A percentile compares a stretch with the other conserved stretches of the same genome.
These are phyloP conservation scores for Elysia crispata DNA, from an alignment of 2,888 invertebrate genomes.

Conservation along the genomic window DNA sequence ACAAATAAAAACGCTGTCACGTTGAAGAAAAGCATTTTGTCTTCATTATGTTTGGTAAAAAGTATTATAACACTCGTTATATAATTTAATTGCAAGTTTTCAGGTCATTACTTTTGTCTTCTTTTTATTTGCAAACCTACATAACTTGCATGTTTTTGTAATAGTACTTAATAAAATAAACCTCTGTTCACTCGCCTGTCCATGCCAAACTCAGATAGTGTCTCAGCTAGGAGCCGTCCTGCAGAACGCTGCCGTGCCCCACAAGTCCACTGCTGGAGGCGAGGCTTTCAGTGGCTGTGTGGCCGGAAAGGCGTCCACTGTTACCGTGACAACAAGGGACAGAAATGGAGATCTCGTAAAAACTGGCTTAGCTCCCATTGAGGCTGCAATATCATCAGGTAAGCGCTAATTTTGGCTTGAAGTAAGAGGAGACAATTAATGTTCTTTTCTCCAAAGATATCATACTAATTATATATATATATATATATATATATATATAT, in stretches of 20 bases:
- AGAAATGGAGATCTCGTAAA: conserved; percentile 75
- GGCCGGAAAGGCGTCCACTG: conserved; percentile 71
- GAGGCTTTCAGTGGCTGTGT: conserved; percentile 76
- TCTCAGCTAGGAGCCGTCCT: conserved; percentile 73
- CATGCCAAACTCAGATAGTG: conserved; percentile 48
- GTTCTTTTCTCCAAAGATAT: too few relatives aligned
- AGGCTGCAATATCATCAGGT: conserved; percentile 56
- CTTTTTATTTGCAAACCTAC: too few relatives aligned
- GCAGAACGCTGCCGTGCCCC: conserved; percentile 77
- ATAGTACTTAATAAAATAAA: too few relatives aligned
- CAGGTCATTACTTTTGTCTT: too few relatives aligned
- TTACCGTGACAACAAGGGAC: conserved; percentile 76
- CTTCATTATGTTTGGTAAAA: too few relatives aligned
- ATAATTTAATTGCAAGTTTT: too few relatives aligned
- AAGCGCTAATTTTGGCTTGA: neutral
- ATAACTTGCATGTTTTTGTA: too few relatives aligned
- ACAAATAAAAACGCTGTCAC: too few relatives aligned
- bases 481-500: too few relatives aligned
- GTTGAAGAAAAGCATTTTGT: conserved; percentile 74
- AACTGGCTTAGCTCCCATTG: conserved; percentile 70
- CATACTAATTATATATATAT: too few relatives aligned
- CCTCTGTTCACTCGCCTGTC: too few relatives aligned
- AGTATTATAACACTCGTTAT: too few relatives aligned
- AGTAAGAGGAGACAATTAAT: neutral
- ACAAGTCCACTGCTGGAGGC: conserved; percentile 77